A percentile compares a stretch with the other conserved stretches of the same genome.
These are phyloP conservation scores for Ictidomys tridecemlineatus DNA, from an alignment of 2,113 vertebrate species.

Conservation along the genomic window DNA sequence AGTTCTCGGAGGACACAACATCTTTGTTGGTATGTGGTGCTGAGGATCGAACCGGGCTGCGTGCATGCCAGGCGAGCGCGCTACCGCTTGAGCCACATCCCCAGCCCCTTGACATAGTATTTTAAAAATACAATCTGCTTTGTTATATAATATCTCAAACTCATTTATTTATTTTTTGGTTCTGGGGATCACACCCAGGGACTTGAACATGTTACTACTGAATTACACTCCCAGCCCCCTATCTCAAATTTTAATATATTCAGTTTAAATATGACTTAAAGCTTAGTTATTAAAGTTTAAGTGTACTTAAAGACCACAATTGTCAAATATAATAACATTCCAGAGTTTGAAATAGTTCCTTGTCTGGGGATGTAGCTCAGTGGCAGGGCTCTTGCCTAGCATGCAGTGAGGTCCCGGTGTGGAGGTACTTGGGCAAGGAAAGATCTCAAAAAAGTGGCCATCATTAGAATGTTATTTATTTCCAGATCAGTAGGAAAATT, in stretches of 20 bases:
- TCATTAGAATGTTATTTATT: not conserved
- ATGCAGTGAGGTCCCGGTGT: no score
- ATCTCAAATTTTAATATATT: constrained; percentile 4
- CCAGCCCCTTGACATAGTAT: not conserved
- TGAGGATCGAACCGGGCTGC: no score
- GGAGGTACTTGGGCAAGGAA: not conserved
- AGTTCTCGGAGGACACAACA: no score
- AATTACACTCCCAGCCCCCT: not conserved
- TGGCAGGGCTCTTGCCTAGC: not conserved
- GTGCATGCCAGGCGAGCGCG: no score
- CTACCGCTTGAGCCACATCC: no score
- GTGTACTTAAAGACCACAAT: not conserved
- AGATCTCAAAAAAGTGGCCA: not conserved
- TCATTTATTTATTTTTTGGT: not conserved
- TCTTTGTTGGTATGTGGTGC: no score
- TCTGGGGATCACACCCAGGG: not conserved
- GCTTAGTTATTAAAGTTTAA: not conserved
- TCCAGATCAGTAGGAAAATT: not conserved
- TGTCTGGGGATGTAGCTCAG: not conserved
- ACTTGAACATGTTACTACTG: not conserved
- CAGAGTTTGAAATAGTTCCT: constrained; percentile 36
- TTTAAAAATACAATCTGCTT: not conserved
- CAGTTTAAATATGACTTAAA: constrained; percentile 9
- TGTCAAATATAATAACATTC: not conserved
- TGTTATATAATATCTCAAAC: not conserved